Evolutionary conservation across 2,797 vertebrate genomes (phyloP).

Genomic region (Brachyrhaphis roseni): DNA sequence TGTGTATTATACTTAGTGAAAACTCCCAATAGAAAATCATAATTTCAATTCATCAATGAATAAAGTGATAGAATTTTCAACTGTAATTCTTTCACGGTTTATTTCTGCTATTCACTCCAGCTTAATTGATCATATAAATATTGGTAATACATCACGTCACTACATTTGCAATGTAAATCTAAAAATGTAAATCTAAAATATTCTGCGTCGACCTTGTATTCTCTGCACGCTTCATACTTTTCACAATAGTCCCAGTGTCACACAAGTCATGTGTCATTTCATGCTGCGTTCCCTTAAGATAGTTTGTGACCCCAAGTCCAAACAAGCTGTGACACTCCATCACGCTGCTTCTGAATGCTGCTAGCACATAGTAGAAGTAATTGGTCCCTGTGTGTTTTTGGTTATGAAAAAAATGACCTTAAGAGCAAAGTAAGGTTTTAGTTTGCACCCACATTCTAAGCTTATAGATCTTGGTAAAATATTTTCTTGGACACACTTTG

Average conservation of each 20-base stretch:
- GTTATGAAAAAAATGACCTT: neutral
- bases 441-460: neutral
- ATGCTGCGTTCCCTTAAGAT: neutral
- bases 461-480: neutral
- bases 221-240: neutral
- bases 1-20: neutral
- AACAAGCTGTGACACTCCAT: neutral
- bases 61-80: neutral
- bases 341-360: neutral
- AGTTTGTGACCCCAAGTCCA: neutral
- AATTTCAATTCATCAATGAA: neutral
- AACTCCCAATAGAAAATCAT: neutral
- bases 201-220: neutral
- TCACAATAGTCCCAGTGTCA: neutral
- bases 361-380: neutral
- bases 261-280: slow-evolving; percentile 1
- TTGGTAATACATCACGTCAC: neutral
- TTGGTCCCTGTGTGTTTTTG: neutral
- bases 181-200: neutral
- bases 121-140: neutral
- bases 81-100: neutral
- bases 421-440: neutral
- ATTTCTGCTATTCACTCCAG: neutral
- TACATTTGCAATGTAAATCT: neutral
- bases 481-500: neutral